phyloP scores from a whole-genome alignment of 2,797 vertebrate species.

The Phrynocephalus guinanensis region DNA sequence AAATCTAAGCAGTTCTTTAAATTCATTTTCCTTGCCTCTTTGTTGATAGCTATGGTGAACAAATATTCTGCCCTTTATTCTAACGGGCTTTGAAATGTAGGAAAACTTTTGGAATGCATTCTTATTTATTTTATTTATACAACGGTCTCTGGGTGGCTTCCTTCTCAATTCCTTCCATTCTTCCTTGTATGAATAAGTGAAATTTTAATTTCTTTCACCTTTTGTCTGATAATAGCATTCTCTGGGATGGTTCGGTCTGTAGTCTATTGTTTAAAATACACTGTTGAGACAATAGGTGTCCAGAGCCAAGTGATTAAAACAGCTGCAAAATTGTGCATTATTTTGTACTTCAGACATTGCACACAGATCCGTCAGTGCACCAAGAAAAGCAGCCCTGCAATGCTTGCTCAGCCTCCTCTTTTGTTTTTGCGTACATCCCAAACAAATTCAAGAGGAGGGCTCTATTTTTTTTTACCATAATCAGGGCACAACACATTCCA shows the following conservation, averaged over 20 bases:
- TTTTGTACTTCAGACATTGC: background rate
- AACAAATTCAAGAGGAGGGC: background rate
- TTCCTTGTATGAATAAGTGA: background rate
- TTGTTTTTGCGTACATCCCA: background rate
- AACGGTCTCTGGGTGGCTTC: no score
- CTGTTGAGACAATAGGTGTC: background rate
- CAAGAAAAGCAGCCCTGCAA: background rate
- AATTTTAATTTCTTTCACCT: background rate
- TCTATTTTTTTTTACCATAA: background rate
- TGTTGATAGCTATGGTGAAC: conserved; percentile 11
- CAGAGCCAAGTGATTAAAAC: no score
- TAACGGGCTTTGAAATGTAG: background rate
- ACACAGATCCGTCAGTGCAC: background rate
- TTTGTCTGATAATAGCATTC: background rate
- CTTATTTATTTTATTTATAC: background rate
- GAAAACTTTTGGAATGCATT: background rate
- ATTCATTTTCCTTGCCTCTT: background rate
- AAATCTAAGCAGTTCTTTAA: background rate
- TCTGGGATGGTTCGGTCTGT: background rate
- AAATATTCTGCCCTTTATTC: conserved; percentile 1
- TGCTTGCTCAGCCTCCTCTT: background rate
- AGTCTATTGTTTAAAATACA: background rate
- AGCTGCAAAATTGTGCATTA: conserved; percentile 3
- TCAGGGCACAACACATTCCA: background rate
- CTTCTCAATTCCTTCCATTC: background rate